Evolutionary conservation across 2,888 invertebrate genomes (phyloP), one percentile per base, ranked within the genome.

Genomic region (Cheilosia vernalis): DNA sequence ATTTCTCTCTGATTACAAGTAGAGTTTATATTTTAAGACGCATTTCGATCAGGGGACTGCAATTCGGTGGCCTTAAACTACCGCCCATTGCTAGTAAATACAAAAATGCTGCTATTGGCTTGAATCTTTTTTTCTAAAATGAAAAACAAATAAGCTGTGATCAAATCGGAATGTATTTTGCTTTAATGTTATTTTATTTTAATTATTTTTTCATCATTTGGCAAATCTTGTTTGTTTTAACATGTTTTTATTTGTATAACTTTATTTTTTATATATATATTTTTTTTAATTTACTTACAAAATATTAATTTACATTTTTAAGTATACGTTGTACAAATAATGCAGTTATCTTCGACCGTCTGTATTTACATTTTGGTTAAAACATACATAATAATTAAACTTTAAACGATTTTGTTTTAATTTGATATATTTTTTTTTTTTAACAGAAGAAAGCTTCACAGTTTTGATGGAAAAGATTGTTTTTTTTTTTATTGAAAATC

Each of bases 361-460:
- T 81, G 77, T 85, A 85, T 85, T 76, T 85, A 85, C 85, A 85
- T 81, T 85, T 81, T 85, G 74, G 70, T 76, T 72, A 76, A 76
- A 85, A 60, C 58, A 70, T 51, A 55, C 13, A 9, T 42, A 37
- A 69, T 44, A 58, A 9, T 9, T 44, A 33, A 10, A 40, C 42
- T 47, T 58, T 13, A 72, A 72, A 70, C 9, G 19, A 44, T 27
- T 70, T 64, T 13, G 4, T 49, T 49, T 42, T 2, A n/a, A 5
- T 44, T 44, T 17, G 0, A 7, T 21, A 19, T 30, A 5, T 27
- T 5, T 27, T 1, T 9, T n/a, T 47, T 51, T 66, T 61, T 44
- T 7, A 44, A 24, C 2, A 2, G 3, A 30, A 30, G 6, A 24
- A 81, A 76, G 60, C 55, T 76, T 81, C 51, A 76, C 63, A 81